Evolutionary conservation across 2,113 vertebrate genomes (phyloP).

Genomic region (Neofelis nebulosa): DNA sequence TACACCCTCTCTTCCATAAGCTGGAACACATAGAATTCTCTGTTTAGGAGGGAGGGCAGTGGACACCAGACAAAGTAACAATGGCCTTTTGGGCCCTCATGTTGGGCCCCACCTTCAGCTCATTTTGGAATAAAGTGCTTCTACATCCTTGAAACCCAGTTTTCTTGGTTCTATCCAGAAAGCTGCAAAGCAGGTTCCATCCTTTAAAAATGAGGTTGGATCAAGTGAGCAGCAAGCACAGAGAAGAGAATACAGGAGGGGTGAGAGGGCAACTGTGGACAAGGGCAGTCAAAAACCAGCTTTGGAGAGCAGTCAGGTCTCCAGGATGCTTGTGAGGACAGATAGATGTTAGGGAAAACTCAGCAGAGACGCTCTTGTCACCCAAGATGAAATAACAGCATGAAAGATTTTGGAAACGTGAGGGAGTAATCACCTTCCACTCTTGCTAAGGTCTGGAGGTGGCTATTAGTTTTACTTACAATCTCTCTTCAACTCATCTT

Average conservation of each 20-base stretch:
- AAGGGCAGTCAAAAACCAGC: not conserved
- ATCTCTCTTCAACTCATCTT: not conserved
- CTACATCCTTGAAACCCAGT: not conserved
- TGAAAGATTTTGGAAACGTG: not conserved
- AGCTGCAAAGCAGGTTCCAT: not conserved
- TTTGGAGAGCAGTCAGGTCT: not conserved
- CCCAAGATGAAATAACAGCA: not conserved
- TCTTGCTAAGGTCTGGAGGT: not conserved
- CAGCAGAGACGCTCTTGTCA: not conserved
- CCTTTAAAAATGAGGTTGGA: not conserved
- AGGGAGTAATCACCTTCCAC: not conserved
- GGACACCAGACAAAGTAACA: constrained; percentile 28
- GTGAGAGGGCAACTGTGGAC: not conserved
- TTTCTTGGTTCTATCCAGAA: constrained; percentile 19
- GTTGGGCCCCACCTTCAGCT: not conserved
- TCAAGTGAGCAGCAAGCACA: not conserved
- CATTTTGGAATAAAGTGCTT: constrained; percentile 17
- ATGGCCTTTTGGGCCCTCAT: not conserved
- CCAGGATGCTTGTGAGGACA: not conserved
- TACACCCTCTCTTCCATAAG: not conserved
- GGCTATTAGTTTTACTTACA: not conserved
- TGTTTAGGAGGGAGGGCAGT: not conserved
- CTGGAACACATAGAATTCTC: not conserved
- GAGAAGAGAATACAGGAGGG: not conserved
- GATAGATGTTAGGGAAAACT: not conserved